Evolutionary conservation across 2,888 invertebrate species (phyloP), one percentile per base, ranked within the genome.

Genomic region (Ptilodon capucinus): DNA sequence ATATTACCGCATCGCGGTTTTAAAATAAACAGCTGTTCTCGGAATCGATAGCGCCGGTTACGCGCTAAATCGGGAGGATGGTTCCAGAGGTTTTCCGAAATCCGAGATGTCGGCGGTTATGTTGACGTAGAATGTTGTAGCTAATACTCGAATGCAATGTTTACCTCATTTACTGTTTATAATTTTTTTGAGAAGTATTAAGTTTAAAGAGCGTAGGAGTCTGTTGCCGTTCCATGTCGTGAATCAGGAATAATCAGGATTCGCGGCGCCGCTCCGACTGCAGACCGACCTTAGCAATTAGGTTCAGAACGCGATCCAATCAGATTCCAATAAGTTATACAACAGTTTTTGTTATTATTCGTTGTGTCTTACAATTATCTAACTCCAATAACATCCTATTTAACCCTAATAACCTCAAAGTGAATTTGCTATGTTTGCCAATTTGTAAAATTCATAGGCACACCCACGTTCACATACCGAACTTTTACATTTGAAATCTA

Each of bases 21-120:
- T 84, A 83, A 85, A 86, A 86, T 86, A 86, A 86, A 87, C 86
- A 89, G 83, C 84, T 86, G 84, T 87, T 87, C 84, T 78, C 60
- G 74, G 88, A 87, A 87, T 76, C 76, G 72, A 77, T 78, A 76
- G 74, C 76, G 74, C 73, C 79, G 73, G 79, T 79, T 75, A 77
- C 74, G 76, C 78, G 82, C 89, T 86, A 88, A 87, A 81, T 87
- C 82, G 71, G 83, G 86, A 84, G 43, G 65, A 71, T 60, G 64
- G 61, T 76, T 72, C 64, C 69, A 68, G 57, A 66, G 60, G 59
- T 73, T 74, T 73, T 67, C 67, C 60, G 81, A 83, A 84, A 84
- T 73, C 54, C 61, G 81, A 85, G 78, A 81, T 75, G 68, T 51
- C 57, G 35, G 35, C 43, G 40, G 23, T 40, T 48, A 42, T 19